Conservation (phyloP, 2,113 vertebrate genomes). For the Morone chrysops region DNA sequence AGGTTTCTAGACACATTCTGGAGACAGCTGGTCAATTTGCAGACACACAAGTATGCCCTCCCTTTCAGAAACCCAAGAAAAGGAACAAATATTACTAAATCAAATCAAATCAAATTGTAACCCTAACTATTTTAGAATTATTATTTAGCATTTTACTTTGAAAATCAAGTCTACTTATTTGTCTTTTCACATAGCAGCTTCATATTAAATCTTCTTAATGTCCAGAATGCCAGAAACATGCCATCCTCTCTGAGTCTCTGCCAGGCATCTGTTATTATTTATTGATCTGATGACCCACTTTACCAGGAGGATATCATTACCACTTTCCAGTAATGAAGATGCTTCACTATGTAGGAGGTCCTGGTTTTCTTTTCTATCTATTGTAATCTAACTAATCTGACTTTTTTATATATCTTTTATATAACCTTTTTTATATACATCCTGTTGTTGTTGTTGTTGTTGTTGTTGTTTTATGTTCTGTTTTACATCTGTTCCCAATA, state of each 20-base stretch:
- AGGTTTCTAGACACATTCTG: slow-evolving; percentile 5
- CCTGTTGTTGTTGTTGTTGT: background rate
- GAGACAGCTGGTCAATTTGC: background rate
- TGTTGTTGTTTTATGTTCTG: background rate
- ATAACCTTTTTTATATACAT: too few species aligned
- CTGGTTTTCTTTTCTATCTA: background rate
- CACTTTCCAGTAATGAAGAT: slow-evolving; percentile 59
- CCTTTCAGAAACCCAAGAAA: background rate
- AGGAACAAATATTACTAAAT: background rate
- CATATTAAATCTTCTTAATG: background rate
- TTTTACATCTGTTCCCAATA: background rate
- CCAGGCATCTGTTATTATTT: slow-evolving; percentile 65
- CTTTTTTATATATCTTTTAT: too few species aligned
- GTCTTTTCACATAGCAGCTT: slow-evolving; percentile 3
- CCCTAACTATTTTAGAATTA: background rate
- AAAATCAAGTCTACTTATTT: background rate
- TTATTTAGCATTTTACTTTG: background rate
- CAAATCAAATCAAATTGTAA: background rate
- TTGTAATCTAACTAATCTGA: background rate
- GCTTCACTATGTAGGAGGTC: slow-evolving; percentile 17
- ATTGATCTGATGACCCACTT: slow-evolving; percentile 66
- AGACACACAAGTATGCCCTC: background rate
- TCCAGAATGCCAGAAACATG: slow-evolving; percentile 18
- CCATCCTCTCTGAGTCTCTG: slow-evolving; percentile 12
- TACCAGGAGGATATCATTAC: slow-evolving; percentile 48